These are phyloP conservation scores for Vireo altiloquus DNA, from an alignment of 2,113 vertebrate genomes.

Conservation along the genomic window DNA sequence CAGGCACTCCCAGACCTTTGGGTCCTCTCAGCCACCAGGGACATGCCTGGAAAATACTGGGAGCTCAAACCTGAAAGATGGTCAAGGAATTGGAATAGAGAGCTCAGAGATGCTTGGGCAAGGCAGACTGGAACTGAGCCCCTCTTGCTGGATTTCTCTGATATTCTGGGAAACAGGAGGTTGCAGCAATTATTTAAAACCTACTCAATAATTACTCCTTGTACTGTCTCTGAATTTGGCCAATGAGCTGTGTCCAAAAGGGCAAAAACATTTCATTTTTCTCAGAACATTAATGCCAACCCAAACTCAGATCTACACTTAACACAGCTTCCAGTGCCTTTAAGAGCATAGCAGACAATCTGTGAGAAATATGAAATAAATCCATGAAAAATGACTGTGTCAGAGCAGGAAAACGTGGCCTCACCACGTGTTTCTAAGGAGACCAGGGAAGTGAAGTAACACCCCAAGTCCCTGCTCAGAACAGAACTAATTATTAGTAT, in stretches of 20 bases:
- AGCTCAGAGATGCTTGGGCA: neutral
- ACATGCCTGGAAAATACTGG: neutral
- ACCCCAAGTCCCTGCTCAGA: neutral
- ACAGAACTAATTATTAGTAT: neutral
- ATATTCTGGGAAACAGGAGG: neutral
- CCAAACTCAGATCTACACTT: neutral
- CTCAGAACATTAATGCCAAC: neutral
- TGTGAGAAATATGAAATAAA: neutral
- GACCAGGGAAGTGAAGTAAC: neutral
- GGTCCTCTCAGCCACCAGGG: neutral
- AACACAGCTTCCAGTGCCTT: neutral
- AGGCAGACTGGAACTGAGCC: neutral
- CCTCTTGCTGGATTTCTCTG: neutral
- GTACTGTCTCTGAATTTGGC: neutral
- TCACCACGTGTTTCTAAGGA: neutral
- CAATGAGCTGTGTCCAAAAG: neutral
- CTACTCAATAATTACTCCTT: neutral
- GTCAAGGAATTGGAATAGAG: accelerated
- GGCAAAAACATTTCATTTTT: neutral
- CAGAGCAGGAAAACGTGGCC: neutral
- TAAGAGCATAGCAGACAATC: neutral
- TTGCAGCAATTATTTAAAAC: neutral
- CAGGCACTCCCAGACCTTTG: too few relatives aligned
- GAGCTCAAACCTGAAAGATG: neutral
- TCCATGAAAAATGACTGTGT: neutral